A percentile compares a stretch with the other conserved stretches of the same genome.
These are phyloP conservation scores for Lycocorax pyrrhopterus DNA, from an alignment of 2,113 vertebrate genomes.

Conservation along the genomic window DNA sequence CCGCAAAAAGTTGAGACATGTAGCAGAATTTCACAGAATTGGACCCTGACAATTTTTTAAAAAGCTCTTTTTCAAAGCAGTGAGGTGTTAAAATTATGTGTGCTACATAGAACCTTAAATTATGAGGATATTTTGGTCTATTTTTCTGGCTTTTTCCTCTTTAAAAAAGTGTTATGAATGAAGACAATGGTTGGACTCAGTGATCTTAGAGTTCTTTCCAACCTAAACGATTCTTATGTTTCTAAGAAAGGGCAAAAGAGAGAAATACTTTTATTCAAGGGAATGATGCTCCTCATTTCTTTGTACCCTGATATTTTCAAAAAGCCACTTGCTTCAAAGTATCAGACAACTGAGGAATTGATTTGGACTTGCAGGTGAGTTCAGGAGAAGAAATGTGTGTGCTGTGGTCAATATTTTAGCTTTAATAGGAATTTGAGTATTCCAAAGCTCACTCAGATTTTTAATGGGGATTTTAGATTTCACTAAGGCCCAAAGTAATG, in stretches of 20 bases:
- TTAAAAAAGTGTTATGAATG: not conserved
- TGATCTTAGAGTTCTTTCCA: not conserved
- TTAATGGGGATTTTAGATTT: conserved; percentile 18
- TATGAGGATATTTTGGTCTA: not conserved
- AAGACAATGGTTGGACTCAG: not conserved
- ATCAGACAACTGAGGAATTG: conserved; percentile 6
- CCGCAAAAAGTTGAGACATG: not conserved
- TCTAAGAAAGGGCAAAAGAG: not conserved
- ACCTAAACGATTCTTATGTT: not conserved
- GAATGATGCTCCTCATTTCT: not conserved
- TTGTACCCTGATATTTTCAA: conserved; percentile 28
- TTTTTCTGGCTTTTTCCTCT: not conserved
- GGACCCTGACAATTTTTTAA: not conserved
- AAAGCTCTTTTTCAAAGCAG: not conserved
- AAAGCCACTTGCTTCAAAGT: conserved; percentile 10
- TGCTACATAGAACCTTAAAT: not conserved
- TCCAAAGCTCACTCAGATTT: conserved; percentile 24
- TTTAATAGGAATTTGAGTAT: conserved; percentile 43
- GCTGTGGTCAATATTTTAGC: conserved; percentile 29
- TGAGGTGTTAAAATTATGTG: not conserved
- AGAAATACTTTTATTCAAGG: conserved; percentile 5
- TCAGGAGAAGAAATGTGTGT: conserved; percentile 4
- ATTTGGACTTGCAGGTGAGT: conserved; percentile 11
- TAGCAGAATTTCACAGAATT: not conserved
- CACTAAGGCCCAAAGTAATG: conserved; percentile 5